Conservation (phyloP, 2,113 vertebrate genomes). For the Eubucco bourcierii region DNA sequence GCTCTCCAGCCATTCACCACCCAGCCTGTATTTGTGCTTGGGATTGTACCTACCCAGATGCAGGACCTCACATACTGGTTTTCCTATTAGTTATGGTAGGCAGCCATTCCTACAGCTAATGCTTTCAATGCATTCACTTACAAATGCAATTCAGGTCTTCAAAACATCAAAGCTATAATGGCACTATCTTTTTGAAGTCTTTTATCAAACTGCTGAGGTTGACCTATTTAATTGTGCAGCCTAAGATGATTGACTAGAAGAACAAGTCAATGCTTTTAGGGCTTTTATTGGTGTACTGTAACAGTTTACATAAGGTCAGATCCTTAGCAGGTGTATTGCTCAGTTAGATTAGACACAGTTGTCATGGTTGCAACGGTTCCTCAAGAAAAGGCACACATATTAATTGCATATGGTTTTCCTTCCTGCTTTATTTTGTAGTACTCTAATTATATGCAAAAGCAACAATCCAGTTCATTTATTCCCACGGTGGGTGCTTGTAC, state of each 20-base stretch:
- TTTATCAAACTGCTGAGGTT: slow-evolving; percentile 51
- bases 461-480: not conserved
- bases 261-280: not conserved
- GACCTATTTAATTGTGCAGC: slow-evolving; percentile 68
- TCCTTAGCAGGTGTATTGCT: not conserved
- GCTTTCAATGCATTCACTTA: slow-evolving; percentile 63
- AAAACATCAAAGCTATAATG: slow-evolving; percentile 56
- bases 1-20: no score
- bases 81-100: slow-evolving; percentile 14
- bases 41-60: no score
- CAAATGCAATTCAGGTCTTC: slow-evolving; percentile 67
- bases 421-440: not conserved
- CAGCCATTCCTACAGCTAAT: slow-evolving; percentile 32
- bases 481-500: not conserved
- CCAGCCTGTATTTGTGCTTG: no score
- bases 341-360: not conserved
- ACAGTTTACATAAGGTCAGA: not conserved
- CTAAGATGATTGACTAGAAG: slow-evolving; percentile 49
- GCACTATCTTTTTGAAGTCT: slow-evolving; percentile 65
- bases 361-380: not conserved
- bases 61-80: no score
- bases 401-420: not conserved
- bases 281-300: not conserved
- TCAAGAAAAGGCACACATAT: not conserved
- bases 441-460: not conserved